Base-by-base conservation (phyloP, 1,140 invertebrate species). In the Drosophila setifemur region DNA sequence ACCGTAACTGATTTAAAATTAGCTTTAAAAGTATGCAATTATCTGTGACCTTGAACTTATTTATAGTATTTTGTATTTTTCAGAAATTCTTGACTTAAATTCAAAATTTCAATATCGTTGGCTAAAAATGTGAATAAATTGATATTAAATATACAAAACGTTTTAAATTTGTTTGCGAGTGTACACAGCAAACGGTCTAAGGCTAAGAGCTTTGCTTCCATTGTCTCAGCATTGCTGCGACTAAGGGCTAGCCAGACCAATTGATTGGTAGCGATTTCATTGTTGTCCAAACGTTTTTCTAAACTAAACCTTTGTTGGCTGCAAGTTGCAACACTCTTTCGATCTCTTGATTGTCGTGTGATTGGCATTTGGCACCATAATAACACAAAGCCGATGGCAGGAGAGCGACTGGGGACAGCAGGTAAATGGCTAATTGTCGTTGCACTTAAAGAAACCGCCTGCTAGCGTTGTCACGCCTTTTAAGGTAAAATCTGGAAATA, bases 181-280 rank as follows among this genome's bases (percentile, higher is more conserved):
- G 58, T 31, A 49, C 8, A 6, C 8, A 6, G 14, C 9, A 39
- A 40, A 21, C 5, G 21, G 42, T 45, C 52, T 48, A 57, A 64
- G 45, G 45, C 67, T 28, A 25, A 49, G 26, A 57, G 58, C 44
- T 54, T 40, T 69, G 75, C 69, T 69, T 37, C 43, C 52, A 75
- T 76, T 73, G 57, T 74, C 68, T 63, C 47, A 43, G 48, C 39
- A 29, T 57, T 54, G 64, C 71, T 60, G 49, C 57, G 40, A 68
- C 47, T 35, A 81, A 71, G 71, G 71, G 75, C 57, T 64, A 45
- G n/a, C 48, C 19, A 23, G 57, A 21, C 37, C 78, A 83, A 83
- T 85, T 50, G 74, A 74, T 78, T 83, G 70, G 70, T 63, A 49
- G 74, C 60, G 70, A 61, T 74, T 71, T 48, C 82, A 85, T 70